Evolutionary conservation across 2,888 invertebrate species (phyloP), one percentile per base, ranked within the genome.

Genomic region (Ellobium chinense): DNA sequence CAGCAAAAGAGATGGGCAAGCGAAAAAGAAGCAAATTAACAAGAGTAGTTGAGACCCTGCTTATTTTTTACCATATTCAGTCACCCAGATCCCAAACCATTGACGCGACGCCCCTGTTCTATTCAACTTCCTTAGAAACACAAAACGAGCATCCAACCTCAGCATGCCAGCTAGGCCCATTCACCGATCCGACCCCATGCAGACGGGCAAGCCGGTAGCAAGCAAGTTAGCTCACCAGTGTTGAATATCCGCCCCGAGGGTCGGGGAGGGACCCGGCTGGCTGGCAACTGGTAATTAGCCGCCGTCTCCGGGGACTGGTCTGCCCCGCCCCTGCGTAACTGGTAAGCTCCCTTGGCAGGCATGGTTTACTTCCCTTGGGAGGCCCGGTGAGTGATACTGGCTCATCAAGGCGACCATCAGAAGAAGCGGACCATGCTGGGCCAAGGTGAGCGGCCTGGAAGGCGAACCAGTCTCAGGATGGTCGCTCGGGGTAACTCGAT

Each of bases 311-410:
- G 76, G 54, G 76, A 36, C 24, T 46, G 66, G 27, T 76, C n/a
- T 46, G 54, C 34, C 63, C 29, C 76, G 66, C 56, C 66, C 56
- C 54, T 29, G 36, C 12, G 29, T 62, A 63, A 63, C 46, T 24
- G 31, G 65, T 39, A 66, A 56, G 65, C 60, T 69, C 69, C 62
- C 68, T 58, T 77, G 77, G 39, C 77, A 39, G 69, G 77, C 37
- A 68, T 77, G 77, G 39, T 27, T 77, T 77, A 69, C 69, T 21
- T 77, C 77, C 65, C 77, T 18, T 27, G 77, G 66, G 77, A 69
- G 1, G 73, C 12, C n/a, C 39, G 46, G 58, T 72, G 56, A 72
- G 34, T 60, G 72, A 58, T 58, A 34, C 31, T 34, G 4, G 58
- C 58, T 60, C 37, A 34, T 24, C 29, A 29, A 12, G 31, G 36